Percentiles rank a stretch among this genome's conserved stretches.
phyloP scores from a whole-genome alignment of 2,888 invertebrate genomes.

The Apoderus coryli region DNA sequence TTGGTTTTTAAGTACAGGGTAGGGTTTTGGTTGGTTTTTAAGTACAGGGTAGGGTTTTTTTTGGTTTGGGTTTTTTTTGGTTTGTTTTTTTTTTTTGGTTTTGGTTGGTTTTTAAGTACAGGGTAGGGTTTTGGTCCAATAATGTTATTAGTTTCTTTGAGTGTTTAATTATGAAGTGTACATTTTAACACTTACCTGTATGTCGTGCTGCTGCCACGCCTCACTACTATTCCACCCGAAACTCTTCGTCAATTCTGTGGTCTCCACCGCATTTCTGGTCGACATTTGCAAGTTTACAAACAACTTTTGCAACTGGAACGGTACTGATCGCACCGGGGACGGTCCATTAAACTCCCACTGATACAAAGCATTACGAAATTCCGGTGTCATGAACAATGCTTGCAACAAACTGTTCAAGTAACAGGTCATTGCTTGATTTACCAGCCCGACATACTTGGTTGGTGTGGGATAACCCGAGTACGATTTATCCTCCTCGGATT shows the following conservation, averaged over 20 bases:
- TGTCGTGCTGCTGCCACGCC: conserved; percentile 87
- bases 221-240: conserved; percentile 85
- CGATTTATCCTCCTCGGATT: too few relatives aligned
- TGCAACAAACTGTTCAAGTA: conserved; percentile 80
- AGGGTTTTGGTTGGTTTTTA: too few relatives aligned
- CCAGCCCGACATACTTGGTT: conserved; percentile 55
- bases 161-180: too few relatives aligned
- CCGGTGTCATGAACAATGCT: conserved; percentile 82
- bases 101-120: too few relatives aligned
- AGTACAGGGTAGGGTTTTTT: too few relatives aligned
- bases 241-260: conserved; percentile 71
- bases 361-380: conserved; percentile 78
- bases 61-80: too few relatives aligned
- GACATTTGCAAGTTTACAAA: conserved; percentile 78
- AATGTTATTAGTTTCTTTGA: too few relatives aligned
- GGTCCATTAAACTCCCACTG: conserved; percentile 66
- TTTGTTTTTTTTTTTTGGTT: too few relatives aligned
- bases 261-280: conserved; percentile 63
- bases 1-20: too few relatives aligned
- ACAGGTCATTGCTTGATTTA: conserved; percentile 87
- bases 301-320: conserved; percentile 72
- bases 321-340: conserved; percentile 60
- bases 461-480: too few relatives aligned
- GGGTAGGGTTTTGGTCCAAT: too few relatives aligned
- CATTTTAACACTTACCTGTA: too few relatives aligned